phyloP scores from a whole-genome alignment of 2,113 vertebrate genomes.

The Bos taurus region ARS-UCD2.0 NC_037347.1:23385001-23385500 shows the following conservation, averaged over 20 bases:
- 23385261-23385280: slow-evolving; percentile 9
- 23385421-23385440: not conserved
- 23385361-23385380: not conserved
- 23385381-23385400: not conserved
- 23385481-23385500: not conserved
- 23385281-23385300: not conserved
- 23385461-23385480: not conserved
- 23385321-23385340: not conserved
- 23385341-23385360: not conserved
- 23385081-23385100: not conserved
- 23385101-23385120: not conserved
- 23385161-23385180: not conserved
- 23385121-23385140: slow-evolving; percentile 61
- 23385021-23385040: not conserved
- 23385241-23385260: slow-evolving; percentile 11
- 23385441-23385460: not conserved
- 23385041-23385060: not conserved
- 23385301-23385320: not conserved
- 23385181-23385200: not conserved
- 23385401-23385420: slow-evolving; percentile 21
- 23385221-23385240: slow-evolving; percentile 4
- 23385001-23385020: not conserved
- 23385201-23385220: slow-evolving; percentile 57
- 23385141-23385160: slow-evolving; percentile 26
- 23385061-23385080: not conserved